A percentile compares a stretch with the other conserved stretches of the same genome.
These are phyloP conservation scores for Prosapia bicincta DNA, from an alignment of 2,888 invertebrate species.

Conservation along the genomic window DNA sequence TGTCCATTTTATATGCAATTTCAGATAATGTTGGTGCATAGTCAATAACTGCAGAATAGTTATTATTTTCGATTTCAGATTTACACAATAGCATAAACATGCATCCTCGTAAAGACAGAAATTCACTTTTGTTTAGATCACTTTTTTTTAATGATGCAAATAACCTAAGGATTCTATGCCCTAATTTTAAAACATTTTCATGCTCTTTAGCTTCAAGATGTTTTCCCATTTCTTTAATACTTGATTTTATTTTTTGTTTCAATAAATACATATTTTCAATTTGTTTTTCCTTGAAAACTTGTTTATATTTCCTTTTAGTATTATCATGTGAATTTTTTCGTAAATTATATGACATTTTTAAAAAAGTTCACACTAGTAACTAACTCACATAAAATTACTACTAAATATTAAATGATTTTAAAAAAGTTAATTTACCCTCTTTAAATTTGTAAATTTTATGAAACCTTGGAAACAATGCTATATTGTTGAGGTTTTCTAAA, in stretches of 20 bases:
- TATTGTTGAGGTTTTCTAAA: no score
- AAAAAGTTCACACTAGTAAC: no score
- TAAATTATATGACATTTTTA: no score
- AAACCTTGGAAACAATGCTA: no score
- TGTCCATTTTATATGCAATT: neutral
- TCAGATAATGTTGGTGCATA: neutral
- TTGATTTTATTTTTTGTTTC: neutral
- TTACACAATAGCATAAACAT: neutral
- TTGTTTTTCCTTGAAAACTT: neutral
- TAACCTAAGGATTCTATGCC: neutral
- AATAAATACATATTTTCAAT: neutral
- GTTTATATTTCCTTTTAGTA: neutral
- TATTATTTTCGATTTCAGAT: neutral
- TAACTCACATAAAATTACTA: no score
- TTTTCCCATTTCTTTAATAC: neutral
- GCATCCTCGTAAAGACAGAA: neutral
- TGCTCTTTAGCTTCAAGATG: neutral
- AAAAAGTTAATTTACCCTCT: no score
- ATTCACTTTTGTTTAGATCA: neutral
- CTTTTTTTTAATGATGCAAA: neutral
- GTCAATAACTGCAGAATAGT: neutral
- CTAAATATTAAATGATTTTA: no score
- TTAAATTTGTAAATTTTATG: no score
- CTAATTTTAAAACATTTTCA: neutral
- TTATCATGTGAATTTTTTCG: no score